Evolutionary conservation across 2,888 invertebrate genomes (phyloP), one percentile per base, ranked within the genome.

Genomic region (Geotrupes spiniger): DNA sequence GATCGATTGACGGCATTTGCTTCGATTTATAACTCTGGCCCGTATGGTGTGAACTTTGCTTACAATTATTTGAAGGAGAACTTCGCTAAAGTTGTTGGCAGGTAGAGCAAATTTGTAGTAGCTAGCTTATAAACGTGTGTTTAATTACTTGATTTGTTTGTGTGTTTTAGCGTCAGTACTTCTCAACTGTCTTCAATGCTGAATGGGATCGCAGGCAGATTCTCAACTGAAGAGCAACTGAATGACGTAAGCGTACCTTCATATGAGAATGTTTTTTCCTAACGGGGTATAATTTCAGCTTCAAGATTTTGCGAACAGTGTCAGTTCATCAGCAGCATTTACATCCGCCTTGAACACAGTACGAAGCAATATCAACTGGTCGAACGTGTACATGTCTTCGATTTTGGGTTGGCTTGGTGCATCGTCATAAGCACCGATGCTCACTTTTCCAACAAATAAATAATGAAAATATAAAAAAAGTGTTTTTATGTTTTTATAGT

Each of bases 201-300:
- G 15, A 21, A 21, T 36, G 47, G 46, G 12, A 51, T 53, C 25
- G 48, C 44, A 25, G 21, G 11, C 8, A 53, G 29, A 37, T 48
- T 51, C 17, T 45, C 53, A 21, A 53, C 51, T 0, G 27, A 53
- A 21, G 38, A 33, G 25, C 48, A 53, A 46, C 11, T 48, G 17
- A 17, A 42, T 6, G 16, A 48, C 2, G 53, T 53, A 53, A 33
- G 42, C 33, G n/a, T 16, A 16, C 9, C 25, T 28, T 4, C 9
- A 28, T 46, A n/a, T 46, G 4, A 21, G 9, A 25, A 15, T 39
- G 5, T 17, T 11, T 6, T 4, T 8, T 12, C n/a, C 9, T 29
- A 17, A 14, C 8, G 25, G 9, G 9, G 11, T 31, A 16, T 14
- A 25, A 2, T 46, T 46, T 12, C 40, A 46, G 46, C 31, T 46